These are phyloP conservation scores for Dynastes maya DNA, from an alignment of 2,888 invertebrate genomes.

Conservation along the genomic window DNA sequence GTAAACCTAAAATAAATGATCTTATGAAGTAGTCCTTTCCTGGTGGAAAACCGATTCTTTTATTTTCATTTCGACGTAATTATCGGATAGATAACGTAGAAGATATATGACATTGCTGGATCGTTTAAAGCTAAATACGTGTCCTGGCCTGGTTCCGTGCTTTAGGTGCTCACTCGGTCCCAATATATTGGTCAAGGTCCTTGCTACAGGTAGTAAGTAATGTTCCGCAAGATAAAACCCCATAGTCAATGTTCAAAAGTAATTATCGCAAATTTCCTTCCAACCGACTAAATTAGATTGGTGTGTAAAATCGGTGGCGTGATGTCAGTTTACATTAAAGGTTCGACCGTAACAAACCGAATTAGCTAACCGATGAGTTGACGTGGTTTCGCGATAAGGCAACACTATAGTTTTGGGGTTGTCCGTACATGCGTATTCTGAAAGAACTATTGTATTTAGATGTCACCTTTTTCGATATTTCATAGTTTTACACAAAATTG, in stretches of 20 bases:
- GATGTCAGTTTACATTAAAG: conserved; percentile 58
- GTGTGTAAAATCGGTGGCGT: conserved; percentile 60
- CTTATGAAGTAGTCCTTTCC: too few relatives aligned
- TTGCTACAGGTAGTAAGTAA: conserved; percentile 19
- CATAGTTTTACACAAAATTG: too few relatives aligned
- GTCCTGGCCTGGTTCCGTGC: not conserved
- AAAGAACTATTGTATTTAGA: conserved; percentile 32
- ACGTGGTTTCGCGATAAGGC: conserved; percentile 44
- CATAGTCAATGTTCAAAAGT: conserved; percentile 48
- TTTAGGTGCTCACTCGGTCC: not conserved
- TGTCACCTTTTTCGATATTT: too few relatives aligned
- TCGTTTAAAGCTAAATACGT: not conserved
- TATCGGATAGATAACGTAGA: too few relatives aligned
- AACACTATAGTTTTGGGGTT: conserved; percentile 53
- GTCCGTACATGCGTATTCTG: conserved; percentile 60
- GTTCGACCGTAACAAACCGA: conserved; percentile 53
- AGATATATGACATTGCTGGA: not conserved
- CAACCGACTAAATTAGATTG: conserved; percentile 60
- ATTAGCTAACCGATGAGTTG: conserved; percentile 49
- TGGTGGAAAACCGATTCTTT: not conserved
- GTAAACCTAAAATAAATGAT: too few relatives aligned
- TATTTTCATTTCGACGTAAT: not conserved
- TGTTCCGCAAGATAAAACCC: conserved; percentile 32
- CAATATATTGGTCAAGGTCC: conserved; percentile 18
- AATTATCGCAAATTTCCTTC: conserved; percentile 50